Evolutionary conservation across 2,113 vertebrate genomes (phyloP).

Genomic region (Colinus virginianus): DNA sequence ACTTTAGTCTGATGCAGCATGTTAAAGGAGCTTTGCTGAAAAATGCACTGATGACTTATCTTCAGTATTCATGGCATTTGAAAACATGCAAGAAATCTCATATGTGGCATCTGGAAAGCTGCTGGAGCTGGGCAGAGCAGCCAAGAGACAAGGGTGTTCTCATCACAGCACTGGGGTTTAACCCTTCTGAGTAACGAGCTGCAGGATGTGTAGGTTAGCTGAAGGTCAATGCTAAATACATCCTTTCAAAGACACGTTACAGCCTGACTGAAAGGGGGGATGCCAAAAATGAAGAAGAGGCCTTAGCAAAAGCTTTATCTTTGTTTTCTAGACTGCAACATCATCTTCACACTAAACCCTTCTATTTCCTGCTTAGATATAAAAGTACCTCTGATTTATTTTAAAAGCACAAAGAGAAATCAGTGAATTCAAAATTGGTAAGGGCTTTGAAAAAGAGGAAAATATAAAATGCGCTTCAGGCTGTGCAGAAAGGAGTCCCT

Average conservation of each 20-base stretch:
- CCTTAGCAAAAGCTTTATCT: neutral
- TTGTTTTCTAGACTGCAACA: neutral
- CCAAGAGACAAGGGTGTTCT: neutral
- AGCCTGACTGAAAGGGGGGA: neutral
- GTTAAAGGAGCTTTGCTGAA: rapidly evolving
- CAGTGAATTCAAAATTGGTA: neutral
- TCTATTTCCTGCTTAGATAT: neutral
- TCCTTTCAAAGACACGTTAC: neutral
- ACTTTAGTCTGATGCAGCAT: neutral
- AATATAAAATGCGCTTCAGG: neutral
- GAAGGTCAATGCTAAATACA: neutral
- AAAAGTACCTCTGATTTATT: neutral
- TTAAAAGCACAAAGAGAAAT: neutral
- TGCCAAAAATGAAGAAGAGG: neutral
- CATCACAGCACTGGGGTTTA: rapidly evolving
- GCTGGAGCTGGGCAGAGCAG: neutral
- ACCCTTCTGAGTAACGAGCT: no score
- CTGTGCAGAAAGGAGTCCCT: neutral
- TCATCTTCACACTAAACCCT: neutral
- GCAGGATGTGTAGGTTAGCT: neutral
- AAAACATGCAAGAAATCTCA: neutral
- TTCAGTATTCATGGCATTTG: neutral
- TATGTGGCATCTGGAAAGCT: neutral
- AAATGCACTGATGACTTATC: neutral
- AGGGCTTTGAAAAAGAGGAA: neutral